These are phyloP conservation scores for Drosophila ezoana DNA, from an alignment of 2,888 invertebrate species.

Conservation along the genomic window DNA sequence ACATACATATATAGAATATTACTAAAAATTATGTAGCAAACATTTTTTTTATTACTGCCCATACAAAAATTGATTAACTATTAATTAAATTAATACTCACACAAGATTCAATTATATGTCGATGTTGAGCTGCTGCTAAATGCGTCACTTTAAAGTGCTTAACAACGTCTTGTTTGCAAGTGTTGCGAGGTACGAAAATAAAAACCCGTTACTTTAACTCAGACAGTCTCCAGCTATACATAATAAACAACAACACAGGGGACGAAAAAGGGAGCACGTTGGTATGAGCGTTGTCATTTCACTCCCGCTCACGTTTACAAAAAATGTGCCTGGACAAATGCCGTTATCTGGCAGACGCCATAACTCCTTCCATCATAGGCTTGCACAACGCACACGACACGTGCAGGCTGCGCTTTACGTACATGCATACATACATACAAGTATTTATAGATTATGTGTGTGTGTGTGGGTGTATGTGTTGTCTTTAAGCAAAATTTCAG, in stretches of 20 bases:
- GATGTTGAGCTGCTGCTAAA: conserved; percentile 1
- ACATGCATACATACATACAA: not conserved
- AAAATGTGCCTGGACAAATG: conserved; percentile 27
- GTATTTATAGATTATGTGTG: not conserved
- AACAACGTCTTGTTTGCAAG: conserved; percentile 1
- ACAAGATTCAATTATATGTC: conserved; percentile 11
- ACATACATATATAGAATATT: conserved; percentile 2
- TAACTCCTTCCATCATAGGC: conserved; percentile 16
- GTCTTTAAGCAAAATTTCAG: conserved; percentile 12
- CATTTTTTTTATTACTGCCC: not conserved
- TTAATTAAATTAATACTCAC: conserved; percentile 8
- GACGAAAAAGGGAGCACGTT: not conserved
- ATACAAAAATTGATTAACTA: conserved; percentile 4
- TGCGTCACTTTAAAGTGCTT: conserved; percentile 8
- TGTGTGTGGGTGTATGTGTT: not conserved
- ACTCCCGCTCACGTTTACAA: not conserved
- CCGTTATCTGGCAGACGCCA: conserved; percentile 35
- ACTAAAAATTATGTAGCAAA: conserved; percentile 4
- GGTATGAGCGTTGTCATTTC: not conserved
- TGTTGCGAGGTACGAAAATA: conserved; percentile 11
- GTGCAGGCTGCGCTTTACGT: not conserved
- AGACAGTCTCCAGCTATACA: not conserved
- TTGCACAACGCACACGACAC: conserved; percentile 3
- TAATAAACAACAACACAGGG: not conserved
- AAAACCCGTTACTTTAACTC: conserved; percentile 23